Conservation (phyloP, 2,113 vertebrate genomes). For the Rhombomys opimus region DNA sequence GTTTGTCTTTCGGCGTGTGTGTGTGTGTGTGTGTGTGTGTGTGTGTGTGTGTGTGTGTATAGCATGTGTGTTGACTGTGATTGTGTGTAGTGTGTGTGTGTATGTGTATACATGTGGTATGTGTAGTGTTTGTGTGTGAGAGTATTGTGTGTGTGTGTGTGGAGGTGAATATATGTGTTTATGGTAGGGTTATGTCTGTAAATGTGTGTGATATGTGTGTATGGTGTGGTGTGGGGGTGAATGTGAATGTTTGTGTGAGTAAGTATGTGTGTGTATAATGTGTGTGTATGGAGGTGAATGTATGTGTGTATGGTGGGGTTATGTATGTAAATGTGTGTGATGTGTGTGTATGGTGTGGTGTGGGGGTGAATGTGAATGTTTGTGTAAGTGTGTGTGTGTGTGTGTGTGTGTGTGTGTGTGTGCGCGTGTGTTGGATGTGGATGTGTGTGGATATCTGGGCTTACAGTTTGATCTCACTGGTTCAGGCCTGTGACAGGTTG, state of each 20-base stretch:
- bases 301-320: not conserved
- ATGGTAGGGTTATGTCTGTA: not conserved
- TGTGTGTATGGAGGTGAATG: not conserved
- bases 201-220: not conserved
- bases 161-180: not conserved
- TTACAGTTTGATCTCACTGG: not conserved
- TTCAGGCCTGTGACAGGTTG: not conserved
- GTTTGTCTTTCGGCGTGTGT: not conserved
- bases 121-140: not conserved
- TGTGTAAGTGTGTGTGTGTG: not conserved
- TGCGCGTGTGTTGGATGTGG: not conserved
- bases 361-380: not conserved
- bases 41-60: not conserved
- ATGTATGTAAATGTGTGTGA: not conserved
- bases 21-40: not conserved
- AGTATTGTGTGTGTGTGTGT: not conserved
- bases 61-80: not conserved
- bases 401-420: not conserved
- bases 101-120: not conserved
- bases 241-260: not conserved
- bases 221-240: not conserved
- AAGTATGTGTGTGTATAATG: not conserved
- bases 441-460: not conserved
- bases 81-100: not conserved
- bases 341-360: not conserved